phyloP scores from a whole-genome alignment of 2,888 invertebrate species.

The Cataglyphis altisquamis region DNA sequence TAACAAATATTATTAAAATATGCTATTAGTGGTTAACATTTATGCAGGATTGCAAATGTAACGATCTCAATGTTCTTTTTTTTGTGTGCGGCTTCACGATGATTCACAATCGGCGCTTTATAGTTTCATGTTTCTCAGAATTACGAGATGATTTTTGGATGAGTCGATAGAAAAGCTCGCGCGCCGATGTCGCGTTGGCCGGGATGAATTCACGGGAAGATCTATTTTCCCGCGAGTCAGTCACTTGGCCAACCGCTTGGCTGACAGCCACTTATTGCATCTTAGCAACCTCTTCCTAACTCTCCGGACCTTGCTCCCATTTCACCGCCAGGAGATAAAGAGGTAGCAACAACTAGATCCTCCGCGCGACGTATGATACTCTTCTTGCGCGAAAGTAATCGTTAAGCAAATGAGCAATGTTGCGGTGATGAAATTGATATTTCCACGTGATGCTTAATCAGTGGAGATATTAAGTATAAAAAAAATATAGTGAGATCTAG shows the following conservation, averaged over 20 bases:
- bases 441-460: neutral
- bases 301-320: slow-evolving; percentile 86
- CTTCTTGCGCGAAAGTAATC: slow-evolving; percentile 66
- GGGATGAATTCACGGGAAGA: slow-evolving; percentile 62
- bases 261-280: slow-evolving; percentile 84
- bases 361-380: slow-evolving; percentile 59
- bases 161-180: slow-evolving; percentile 26
- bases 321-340: slow-evolving; percentile 81
- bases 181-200: slow-evolving; percentile 47
- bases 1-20: neutral
- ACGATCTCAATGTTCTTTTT: neutral
- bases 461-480: neutral
- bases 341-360: slow-evolving; percentile 81
- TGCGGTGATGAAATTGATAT: neutral
- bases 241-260: slow-evolving; percentile 83
- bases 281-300: slow-evolving; percentile 85
- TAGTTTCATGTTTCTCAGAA: slow-evolving; percentile 7
- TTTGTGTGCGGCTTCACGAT: neutral
- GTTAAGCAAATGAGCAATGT: neutral
- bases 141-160: neutral
- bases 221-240: slow-evolving; percentile 84
- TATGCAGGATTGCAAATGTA: neutral
- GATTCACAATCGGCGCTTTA: neutral
- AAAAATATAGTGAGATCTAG: neutral
- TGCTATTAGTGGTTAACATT: neutral